phyloP scores from a whole-genome alignment of 2,888 invertebrate species.

The Drosophila antonietae region DNA sequence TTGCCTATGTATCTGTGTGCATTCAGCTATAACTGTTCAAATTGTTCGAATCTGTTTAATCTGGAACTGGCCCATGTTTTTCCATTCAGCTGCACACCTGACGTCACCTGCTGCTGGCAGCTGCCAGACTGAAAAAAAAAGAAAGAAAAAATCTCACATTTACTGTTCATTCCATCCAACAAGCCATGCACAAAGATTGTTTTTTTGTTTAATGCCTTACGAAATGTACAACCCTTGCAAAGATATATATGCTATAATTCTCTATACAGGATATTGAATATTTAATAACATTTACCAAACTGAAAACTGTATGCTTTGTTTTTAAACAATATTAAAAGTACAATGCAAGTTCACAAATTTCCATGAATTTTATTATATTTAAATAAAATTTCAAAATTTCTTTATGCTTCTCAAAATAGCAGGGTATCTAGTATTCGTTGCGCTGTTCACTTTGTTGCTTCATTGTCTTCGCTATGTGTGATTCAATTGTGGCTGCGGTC shows the following conservation, averaged over 20 bases:
- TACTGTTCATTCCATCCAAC: slow-evolving; percentile 13
- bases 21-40: slow-evolving; percentile 11
- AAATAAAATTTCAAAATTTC: too few species aligned
- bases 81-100: slow-evolving; percentile 21
- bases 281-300: background rate
- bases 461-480: slow-evolving; percentile 33
- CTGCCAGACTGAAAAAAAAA: slow-evolving; percentile 24
- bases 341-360: slow-evolving; percentile 2
- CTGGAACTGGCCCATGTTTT: slow-evolving; percentile 36
- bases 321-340: background rate
- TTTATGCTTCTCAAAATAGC: too few species aligned
- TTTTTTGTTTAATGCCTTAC: background rate
- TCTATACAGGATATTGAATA: background rate
- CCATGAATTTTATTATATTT: background rate
- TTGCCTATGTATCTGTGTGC: slow-evolving; percentile 10
- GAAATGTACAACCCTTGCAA: background rate
- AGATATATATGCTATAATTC: background rate
- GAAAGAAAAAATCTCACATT: slow-evolving; percentile 27
- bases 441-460: slow-evolving; percentile 14
- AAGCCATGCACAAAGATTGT: background rate
- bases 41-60: slow-evolving; percentile 14
- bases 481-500: background rate
- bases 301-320: slow-evolving; percentile 1
- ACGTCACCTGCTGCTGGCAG: slow-evolving; percentile 55
- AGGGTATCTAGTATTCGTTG: slow-evolving; percentile 33